Percentiles rank a stretch among this genome's conserved stretches.
phyloP scores from a whole-genome alignment of 2,888 invertebrate genomes.

The Hedychridium roseum region DNA sequence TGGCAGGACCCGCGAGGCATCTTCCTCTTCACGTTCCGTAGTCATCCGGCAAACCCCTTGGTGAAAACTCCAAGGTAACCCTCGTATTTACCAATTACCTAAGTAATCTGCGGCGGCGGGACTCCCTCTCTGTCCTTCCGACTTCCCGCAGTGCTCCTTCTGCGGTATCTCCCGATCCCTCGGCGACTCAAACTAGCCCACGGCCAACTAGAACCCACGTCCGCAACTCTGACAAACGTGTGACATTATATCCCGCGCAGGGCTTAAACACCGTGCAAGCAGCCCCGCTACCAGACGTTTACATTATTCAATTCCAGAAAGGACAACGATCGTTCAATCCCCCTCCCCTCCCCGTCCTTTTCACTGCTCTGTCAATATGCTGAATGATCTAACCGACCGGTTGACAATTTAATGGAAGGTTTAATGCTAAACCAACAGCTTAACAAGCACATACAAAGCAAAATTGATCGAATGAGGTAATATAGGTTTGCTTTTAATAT shows the following conservation, averaged over 20 bases:
- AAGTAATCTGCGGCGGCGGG: constrained; percentile 61
- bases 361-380: too few relatives aligned
- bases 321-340: too few relatives aligned
- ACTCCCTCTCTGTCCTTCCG: constrained; percentile 54
- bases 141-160: constrained; percentile 40
- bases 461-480: too few relatives aligned
- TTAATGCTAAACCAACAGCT: too few relatives aligned
- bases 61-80: constrained; percentile 53
- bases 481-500: too few relatives aligned
- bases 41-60: constrained; percentile 47
- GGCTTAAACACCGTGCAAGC: constrained; percentile 28
- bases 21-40: constrained; percentile 33
- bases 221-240: constrained; percentile 32
- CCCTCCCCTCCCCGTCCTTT: too few relatives aligned
- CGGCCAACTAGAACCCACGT: constrained; percentile 28
- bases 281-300: too few relatives aligned
- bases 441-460: too few relatives aligned
- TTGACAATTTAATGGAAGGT: too few relatives aligned
- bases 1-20: constrained; percentile 45
- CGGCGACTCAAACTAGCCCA: constrained; percentile 41
- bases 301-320: too few relatives aligned
- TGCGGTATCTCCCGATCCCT: constrained; percentile 32
- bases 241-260: constrained; percentile 26
- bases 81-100: constrained; percentile 64
- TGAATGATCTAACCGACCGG: too few relatives aligned